Evolutionary conservation across 2,113 vertebrate genomes (phyloP), one percentile per base, ranked within the genome.

Genomic region (Bolborhynchus lineola): DNA sequence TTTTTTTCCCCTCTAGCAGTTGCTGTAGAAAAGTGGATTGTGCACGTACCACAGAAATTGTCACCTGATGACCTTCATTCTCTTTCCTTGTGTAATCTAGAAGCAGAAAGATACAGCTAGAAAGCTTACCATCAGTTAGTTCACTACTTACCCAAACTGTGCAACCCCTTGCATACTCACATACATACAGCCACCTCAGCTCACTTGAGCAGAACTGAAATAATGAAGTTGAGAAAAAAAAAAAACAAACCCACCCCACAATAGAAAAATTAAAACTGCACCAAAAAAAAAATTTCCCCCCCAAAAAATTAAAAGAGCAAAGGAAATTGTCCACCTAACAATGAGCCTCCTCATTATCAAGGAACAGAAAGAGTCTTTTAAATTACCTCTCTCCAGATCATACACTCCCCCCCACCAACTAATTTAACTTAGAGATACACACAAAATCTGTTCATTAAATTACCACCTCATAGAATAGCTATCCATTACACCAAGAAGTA

Each of bases 121-220:
- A 85, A 76, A 68, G 3, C 24, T 76, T 72, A 2, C 8, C 11
- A 49, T 72, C 11, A 26, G 6, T 11, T 71, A 65, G 7, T 7
- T 69, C 7, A 4, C 33, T 75, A 6, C 29, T 76, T 69, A 53
- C 11, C n/a, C 25, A 39, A 65, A 37, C 31, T 42, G 3, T 11
- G 11, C 29, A 55, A 63, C 14, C 7, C 29, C 4, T 10, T 25
- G 2, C 16, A 41, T 2, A 2, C 23, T n/a, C 3, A 4, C 1
- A 2, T n/a, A 33, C 33, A 4, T 57, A 69, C 3, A 64, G 11
- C 31, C 28, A 29, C 11, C 10, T 84, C 25, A 15, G 7, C 42
- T 87, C 11, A 31, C 41, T 86, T 50, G 15, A 72, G 15, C 21
- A 71, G 47, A 94, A 25, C 6, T 6, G 47, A 72, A 55, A 5